Conservation (phyloP, 2,888 invertebrate species). For the Nysson spinosus region DNA sequence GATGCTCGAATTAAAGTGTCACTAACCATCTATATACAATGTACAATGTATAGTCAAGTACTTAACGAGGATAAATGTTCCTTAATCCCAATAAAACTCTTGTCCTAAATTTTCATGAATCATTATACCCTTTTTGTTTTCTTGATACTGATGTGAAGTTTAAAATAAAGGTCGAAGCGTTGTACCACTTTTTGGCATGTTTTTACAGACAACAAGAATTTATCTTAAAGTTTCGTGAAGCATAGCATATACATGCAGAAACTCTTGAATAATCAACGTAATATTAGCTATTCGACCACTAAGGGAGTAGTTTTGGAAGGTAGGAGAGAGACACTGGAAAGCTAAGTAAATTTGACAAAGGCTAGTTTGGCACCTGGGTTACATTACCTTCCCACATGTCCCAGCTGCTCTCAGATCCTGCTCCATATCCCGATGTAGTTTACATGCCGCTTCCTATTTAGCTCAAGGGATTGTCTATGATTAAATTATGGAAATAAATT, state of each 20-base stretch:
- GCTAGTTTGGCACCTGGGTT: conserved; percentile 11
- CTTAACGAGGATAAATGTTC: too few relatives aligned
- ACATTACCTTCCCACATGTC: conserved; percentile 14
- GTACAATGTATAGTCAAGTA: too few relatives aligned
- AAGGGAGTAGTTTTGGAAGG: background rate
- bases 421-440: conserved; percentile 1
- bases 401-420: conserved; percentile 11
- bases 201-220: too few relatives aligned
- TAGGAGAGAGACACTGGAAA: conserved; percentile 1
- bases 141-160: too few relatives aligned
- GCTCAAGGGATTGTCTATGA: background rate
- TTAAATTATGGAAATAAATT: conserved; percentile 8
- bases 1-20: too few relatives aligned
- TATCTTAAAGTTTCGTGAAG: too few relatives aligned
- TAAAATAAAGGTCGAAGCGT: too few relatives aligned
- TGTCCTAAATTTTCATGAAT: too few relatives aligned
- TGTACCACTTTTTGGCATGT: too few relatives aligned
- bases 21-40: too few relatives aligned
- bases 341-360: conserved; percentile 15
- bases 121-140: too few relatives aligned
- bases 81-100: too few relatives aligned
- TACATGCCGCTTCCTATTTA: background rate
- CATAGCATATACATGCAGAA: background rate
- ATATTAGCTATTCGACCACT: background rate
- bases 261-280: conserved; percentile 11